phyloP scores from a whole-genome alignment of 2,797 vertebrate species.

The Halcyon smyrnensis region DNA sequence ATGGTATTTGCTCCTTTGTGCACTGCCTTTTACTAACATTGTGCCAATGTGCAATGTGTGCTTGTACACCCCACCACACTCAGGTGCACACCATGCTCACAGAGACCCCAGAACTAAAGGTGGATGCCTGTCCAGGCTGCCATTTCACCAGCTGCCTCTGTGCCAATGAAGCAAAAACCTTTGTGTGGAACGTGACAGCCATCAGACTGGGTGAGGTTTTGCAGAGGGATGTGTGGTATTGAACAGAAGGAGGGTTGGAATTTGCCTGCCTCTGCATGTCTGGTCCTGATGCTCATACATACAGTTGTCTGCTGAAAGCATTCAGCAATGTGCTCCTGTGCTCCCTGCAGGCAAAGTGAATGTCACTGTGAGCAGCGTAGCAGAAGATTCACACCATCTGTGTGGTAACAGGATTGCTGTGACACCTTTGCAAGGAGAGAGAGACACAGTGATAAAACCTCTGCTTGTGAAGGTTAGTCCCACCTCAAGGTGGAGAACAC shows the following conservation, averaged over 20 bases:
- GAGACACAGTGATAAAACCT: conserved; percentile 61
- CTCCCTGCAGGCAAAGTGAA: conserved; percentile 61
- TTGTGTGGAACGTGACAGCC: conserved; percentile 80
- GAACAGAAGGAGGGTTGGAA: neutral
- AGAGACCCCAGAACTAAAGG: conserved; percentile 54
- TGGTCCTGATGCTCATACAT: fast-evolving
- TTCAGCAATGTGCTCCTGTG: neutral
- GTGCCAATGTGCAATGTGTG: neutral
- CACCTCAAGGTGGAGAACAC: neutral
- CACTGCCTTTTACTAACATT: neutral
- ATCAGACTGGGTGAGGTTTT: conserved; percentile 46
- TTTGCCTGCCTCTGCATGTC: neutral
- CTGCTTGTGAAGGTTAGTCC: conserved; percentile 73
- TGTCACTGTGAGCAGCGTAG: conserved; percentile 39
- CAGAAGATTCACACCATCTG: conserved; percentile 23
- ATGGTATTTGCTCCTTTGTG: neutral
- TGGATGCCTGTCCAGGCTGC: conserved; percentile 68
- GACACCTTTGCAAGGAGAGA: conserved; percentile 47
- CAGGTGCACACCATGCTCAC: conserved; percentile 22
- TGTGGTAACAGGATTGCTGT: conserved; percentile 42
- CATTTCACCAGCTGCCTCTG: conserved; percentile 82
- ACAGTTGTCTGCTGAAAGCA: neutral
- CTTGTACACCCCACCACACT: neutral
- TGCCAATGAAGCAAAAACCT: conserved; percentile 79
- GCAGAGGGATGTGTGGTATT: neutral